phyloP scores from a whole-genome alignment of 37 sponge, comb jelly and placozoan species.

The Mnemiopsis leidyi region DNA sequence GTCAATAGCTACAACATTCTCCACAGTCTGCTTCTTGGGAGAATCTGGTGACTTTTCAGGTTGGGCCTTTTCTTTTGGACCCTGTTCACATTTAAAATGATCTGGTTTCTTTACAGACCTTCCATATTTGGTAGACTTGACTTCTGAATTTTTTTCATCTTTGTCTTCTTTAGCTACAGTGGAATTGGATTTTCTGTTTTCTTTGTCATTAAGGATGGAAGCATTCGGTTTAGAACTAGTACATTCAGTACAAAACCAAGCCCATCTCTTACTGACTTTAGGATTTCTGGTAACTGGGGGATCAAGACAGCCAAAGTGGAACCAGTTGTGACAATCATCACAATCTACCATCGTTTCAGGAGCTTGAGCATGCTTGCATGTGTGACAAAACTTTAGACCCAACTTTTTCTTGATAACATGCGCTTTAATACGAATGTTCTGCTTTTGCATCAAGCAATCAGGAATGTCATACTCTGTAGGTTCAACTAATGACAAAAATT shows the following conservation, averaged over 20 bases:
- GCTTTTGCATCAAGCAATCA: conserved; percentile 18
- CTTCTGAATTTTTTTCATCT: background rate
- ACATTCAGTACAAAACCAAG: conserved; percentile 53
- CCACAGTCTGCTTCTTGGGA: background rate
- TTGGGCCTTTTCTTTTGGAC: background rate
- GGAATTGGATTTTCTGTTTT: background rate
- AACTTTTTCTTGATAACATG: conserved; percentile 16
- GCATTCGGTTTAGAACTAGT: background rate
- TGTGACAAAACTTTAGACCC: conserved; percentile 18
- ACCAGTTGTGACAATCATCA: conserved; percentile 46
- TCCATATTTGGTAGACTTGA: conserved; percentile 2
- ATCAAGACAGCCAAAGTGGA: conserved; percentile 53
- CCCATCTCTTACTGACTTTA: conserved; percentile 48
- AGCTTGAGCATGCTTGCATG: background rate
- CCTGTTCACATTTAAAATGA: background rate
- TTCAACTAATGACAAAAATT: conserved; percentile 14
- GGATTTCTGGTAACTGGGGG: conserved; percentile 49
- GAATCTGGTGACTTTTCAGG: background rate
- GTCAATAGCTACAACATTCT: conserved; percentile 21
- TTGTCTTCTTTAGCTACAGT: background rate
- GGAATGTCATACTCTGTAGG: conserved; percentile 39
- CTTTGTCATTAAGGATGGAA: background rate
- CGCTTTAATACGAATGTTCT: background rate
- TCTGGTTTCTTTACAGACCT: conserved; percentile 32
- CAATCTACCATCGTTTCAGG: conserved; percentile 55